Evolutionary conservation across 2,797 vertebrate genomes (phyloP).

Genomic region (Amblyopsis hoosieri): DNA sequence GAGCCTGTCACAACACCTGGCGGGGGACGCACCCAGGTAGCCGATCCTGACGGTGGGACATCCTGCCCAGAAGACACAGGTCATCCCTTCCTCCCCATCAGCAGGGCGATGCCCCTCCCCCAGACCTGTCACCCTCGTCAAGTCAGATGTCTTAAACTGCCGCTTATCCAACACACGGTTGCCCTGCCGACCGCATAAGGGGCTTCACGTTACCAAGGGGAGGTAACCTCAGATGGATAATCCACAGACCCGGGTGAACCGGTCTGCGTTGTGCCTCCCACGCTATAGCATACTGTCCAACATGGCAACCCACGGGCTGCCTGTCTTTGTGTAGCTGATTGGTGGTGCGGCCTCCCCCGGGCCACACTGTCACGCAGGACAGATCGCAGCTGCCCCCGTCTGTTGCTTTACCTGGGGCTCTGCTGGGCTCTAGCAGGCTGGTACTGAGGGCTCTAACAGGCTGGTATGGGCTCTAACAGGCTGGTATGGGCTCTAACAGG

Average conservation of each 20-base stretch:
- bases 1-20: too few species aligned
- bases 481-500: background rate
- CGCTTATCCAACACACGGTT: constrained; percentile 60
- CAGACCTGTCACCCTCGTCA: constrained; percentile 52
- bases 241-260: constrained; percentile 80
- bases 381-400: constrained; percentile 41
- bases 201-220: constrained; percentile 74
- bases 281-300: constrained; percentile 52
- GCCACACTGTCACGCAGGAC: constrained; percentile 52
- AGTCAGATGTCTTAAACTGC: constrained; percentile 68
- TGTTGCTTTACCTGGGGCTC: constrained; percentile 36
- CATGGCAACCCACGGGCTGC: constrained; percentile 62
- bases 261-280: constrained; percentile 66
- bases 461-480: background rate
- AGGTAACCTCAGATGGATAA: constrained; percentile 83
- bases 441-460: background rate
- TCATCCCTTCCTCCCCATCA: too few species aligned
- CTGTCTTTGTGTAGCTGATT: constrained; percentile 67
- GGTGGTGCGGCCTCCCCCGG: constrained; percentile 63
- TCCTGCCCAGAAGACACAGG: too few species aligned
- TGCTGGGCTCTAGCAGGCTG: constrained; percentile 4
- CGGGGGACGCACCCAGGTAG: too few species aligned
- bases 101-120: constrained; percentile 1
- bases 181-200: constrained; percentile 65
- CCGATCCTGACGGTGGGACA: too few species aligned